Percentiles rank a stretch among this genome's conserved stretches.
Evolutionary conservation across 2,888 invertebrate genomes (phyloP).

Genomic region (Aradus depressus): DNA sequence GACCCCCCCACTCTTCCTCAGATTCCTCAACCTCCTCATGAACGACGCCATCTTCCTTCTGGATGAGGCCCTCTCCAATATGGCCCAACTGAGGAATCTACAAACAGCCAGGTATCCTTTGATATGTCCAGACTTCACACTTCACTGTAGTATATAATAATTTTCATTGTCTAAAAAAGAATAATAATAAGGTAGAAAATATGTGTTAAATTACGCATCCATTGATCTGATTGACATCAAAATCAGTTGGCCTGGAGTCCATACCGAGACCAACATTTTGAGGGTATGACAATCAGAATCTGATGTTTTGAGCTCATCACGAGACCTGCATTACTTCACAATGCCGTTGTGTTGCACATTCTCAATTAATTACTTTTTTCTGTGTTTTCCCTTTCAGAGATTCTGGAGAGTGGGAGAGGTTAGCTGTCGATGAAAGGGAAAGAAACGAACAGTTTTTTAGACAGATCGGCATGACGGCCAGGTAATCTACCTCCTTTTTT

Average conservation of each 20-base stretch:
- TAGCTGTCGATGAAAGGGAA: slow-evolving; percentile 58
- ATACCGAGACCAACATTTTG: no score
- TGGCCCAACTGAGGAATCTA: slow-evolving; percentile 76
- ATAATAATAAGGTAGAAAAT: no score
- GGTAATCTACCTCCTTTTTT: slow-evolving; percentile 34
- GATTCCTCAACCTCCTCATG: slow-evolving; percentile 91
- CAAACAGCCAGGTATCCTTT: slow-evolving; percentile 55
- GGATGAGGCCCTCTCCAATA: slow-evolving; percentile 80
- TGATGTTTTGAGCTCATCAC: no score
- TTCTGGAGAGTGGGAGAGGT: slow-evolving; percentile 58
- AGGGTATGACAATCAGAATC: no score
- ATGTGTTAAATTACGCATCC: no score
- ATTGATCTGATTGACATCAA: no score
- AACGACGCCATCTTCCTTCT: slow-evolving; percentile 94
- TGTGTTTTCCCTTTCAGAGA: slow-evolving; percentile 47
- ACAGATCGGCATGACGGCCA: slow-evolving; percentile 70
- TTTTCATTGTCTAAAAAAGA: background rate
- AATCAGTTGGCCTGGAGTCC: no score
- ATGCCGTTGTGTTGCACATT: no score
- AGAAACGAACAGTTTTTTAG: slow-evolving; percentile 61
- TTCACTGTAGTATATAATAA: background rate
- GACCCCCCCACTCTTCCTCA: slow-evolving; percentile 79
- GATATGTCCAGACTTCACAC: background rate
- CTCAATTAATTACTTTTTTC: no score
- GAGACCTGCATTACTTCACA: no score